These are phyloP conservation scores for Poeciliopsis turneri DNA, from an alignment of 2,797 vertebrate species.

Conservation along the genomic window DNA sequence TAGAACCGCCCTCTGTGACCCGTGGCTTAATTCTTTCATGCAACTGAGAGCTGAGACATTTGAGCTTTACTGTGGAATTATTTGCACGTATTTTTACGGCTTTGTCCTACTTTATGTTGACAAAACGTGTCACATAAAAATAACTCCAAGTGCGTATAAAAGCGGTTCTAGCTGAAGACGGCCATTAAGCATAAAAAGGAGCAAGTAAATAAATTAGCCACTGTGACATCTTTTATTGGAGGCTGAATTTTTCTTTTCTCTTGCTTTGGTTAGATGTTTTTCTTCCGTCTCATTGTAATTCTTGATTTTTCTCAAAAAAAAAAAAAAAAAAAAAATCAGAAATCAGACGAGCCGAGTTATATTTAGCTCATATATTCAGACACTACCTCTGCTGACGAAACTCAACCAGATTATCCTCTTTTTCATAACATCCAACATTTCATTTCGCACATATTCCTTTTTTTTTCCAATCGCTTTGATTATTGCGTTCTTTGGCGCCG, in stretches of 20 bases:
- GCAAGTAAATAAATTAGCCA: neutral
- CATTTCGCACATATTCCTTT: neutral
- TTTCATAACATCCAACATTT: neutral
- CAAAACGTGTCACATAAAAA: neutral
- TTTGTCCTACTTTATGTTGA: neutral
- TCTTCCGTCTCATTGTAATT: neutral
- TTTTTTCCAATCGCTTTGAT: neutral
- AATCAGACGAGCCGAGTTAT: neutral
- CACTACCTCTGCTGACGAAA: neutral
- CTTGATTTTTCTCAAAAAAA: neutral
- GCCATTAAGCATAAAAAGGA: neutral
- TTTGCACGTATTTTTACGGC: slow-evolving; percentile 1
- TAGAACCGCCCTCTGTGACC: neutral
- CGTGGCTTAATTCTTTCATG: neutral
- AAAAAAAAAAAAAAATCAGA: neutral
- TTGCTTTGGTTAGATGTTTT: too few relatives aligned
- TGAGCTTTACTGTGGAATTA: neutral
- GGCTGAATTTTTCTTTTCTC: neutral
- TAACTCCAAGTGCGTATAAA: neutral
- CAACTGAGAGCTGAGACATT: neutral
- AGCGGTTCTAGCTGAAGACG: neutral
- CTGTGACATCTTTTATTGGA: neutral
- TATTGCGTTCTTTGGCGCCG: too few relatives aligned
- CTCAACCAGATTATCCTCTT: slow-evolving; percentile 3
- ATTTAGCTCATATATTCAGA: neutral